phyloP scores from a whole-genome alignment of 2,888 invertebrate genomes.

The Eulithis prunata region DNA sequence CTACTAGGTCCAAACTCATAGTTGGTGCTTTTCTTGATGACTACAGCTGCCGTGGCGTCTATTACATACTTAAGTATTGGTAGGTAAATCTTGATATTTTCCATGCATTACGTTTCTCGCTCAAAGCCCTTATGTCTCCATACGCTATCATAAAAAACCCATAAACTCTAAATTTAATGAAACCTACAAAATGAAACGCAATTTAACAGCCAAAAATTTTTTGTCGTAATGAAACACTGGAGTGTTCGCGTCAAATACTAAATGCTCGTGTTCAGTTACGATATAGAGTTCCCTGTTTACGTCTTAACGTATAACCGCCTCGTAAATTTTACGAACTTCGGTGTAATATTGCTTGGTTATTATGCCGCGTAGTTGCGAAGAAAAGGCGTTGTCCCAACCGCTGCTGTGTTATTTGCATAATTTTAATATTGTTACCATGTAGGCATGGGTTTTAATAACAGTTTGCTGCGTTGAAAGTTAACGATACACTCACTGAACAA shows the following conservation, averaged over 20 bases:
- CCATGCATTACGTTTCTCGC: conserved; percentile 18
- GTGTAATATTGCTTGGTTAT: conserved; percentile 74
- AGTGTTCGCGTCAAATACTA: conserved; percentile 43
- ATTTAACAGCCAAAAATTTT: conserved; percentile 36
- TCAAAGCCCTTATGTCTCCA: conserved; percentile 29
- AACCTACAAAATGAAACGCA: conserved; percentile 37
- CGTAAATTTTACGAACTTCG: conserved; percentile 75
- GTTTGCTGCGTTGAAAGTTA: background rate
- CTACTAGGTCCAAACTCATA: conserved; percentile 3
- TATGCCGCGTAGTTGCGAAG: conserved; percentile 61
- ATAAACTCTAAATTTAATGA: conserved; percentile 38
- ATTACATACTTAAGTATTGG: background rate
- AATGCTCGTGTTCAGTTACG: conserved; percentile 55
- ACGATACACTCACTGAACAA: background rate
- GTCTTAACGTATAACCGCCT: conserved; percentile 70
- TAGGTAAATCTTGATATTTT: background rate
- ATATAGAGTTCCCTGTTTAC: conserved; percentile 62
- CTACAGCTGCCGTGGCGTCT: background rate
- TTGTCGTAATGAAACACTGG: conserved; percentile 35
- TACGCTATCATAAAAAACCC: conserved; percentile 34
- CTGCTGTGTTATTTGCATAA: conserved; percentile 65
- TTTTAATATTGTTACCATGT: conserved; percentile 56
- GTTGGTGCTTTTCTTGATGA: conserved; percentile 5
- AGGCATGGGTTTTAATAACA: conserved; percentile 12
- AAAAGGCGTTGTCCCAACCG: conserved; percentile 60